Evolutionary conservation across 2,888 invertebrate genomes (phyloP).

Genomic region (Pseudanteris insignis): DNA sequence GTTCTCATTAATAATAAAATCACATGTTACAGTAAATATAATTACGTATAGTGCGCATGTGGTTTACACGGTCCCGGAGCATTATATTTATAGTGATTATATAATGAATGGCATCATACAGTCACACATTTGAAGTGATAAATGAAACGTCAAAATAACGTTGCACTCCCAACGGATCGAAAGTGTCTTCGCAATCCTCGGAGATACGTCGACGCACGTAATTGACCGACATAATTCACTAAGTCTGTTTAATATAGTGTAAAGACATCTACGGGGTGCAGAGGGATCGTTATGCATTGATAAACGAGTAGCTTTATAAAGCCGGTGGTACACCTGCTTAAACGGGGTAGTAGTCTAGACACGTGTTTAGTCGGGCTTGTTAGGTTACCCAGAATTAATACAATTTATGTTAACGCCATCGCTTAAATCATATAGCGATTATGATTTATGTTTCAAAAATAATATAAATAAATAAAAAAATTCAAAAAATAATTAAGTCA

Average conservation of each 20-base stretch:
- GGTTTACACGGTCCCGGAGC: too few species aligned
- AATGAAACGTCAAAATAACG: slow-evolving; percentile 11
- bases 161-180: background rate
- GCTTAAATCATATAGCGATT: slow-evolving; percentile 13
- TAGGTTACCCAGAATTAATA: slow-evolving; percentile 9
- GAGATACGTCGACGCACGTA: slow-evolving; percentile 43
- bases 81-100: background rate
- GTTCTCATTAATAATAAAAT: too few species aligned
- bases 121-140: background rate
- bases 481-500: too few species aligned
- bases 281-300: slow-evolving; percentile 42
- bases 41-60: too few species aligned
- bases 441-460: background rate
- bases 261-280: slow-evolving; percentile 46
- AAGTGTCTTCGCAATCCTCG: slow-evolving; percentile 9
- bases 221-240: slow-evolving; percentile 52
- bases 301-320: slow-evolving; percentile 37
- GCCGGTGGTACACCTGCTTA: slow-evolving; percentile 25
- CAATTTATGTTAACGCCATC: slow-evolving; percentile 10
- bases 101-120: too few species aligned
- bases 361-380: slow-evolving; percentile 14
- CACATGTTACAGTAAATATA: too few species aligned
- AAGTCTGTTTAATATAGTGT: slow-evolving; percentile 48
- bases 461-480: too few species aligned
- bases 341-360: slow-evolving; percentile 11